phyloP scores from a whole-genome alignment of 2,797 vertebrate genomes.

The Oryzias dopingdopingensis region DNA sequence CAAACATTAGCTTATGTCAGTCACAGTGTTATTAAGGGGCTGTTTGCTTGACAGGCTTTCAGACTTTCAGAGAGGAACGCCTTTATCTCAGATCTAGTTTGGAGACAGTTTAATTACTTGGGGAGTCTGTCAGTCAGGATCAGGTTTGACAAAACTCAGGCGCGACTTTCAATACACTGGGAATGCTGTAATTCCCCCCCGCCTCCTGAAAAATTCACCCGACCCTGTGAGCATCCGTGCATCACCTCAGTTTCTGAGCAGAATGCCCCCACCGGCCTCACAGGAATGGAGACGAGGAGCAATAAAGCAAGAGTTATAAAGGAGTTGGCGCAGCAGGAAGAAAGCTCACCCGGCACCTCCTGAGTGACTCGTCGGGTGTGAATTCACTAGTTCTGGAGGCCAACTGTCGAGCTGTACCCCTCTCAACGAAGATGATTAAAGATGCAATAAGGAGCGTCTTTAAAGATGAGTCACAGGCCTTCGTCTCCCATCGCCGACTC shows the following conservation, averaged over 20 bases:
- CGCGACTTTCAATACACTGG: conserved; percentile 38
- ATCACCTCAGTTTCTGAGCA: conserved; percentile 2
- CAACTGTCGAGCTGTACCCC: conserved; percentile 41
- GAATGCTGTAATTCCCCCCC: conserved; percentile 24
- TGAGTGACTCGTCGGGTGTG: conserved; percentile 38
- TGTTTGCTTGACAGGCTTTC: background rate
- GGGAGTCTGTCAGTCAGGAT: conserved; percentile 10
- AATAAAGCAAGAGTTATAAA: conserved; percentile 39
- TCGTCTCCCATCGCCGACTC: background rate
- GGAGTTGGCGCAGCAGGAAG: conserved; percentile 20
- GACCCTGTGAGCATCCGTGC: conserved; percentile 33
- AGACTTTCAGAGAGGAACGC: background rate
- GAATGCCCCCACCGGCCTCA: conserved; percentile 4
- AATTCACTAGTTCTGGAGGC: conserved; percentile 59
- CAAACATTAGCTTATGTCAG: no score
- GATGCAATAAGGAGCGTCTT: conserved; percentile 63
- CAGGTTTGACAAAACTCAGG: conserved; percentile 24
- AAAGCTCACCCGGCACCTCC: conserved; percentile 31
- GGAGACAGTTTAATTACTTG: background rate
- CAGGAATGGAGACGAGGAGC: conserved; percentile 32
- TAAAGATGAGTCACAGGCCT: conserved; percentile 69
- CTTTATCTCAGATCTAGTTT: background rate
- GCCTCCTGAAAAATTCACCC: conserved; percentile 57
- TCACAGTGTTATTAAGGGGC: no score
- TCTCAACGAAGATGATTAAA: conserved; percentile 64